These are phyloP conservation scores for Ochotona princeps DNA, from an alignment of 2,113 vertebrate genomes.

Conservation along the genomic window DNA sequence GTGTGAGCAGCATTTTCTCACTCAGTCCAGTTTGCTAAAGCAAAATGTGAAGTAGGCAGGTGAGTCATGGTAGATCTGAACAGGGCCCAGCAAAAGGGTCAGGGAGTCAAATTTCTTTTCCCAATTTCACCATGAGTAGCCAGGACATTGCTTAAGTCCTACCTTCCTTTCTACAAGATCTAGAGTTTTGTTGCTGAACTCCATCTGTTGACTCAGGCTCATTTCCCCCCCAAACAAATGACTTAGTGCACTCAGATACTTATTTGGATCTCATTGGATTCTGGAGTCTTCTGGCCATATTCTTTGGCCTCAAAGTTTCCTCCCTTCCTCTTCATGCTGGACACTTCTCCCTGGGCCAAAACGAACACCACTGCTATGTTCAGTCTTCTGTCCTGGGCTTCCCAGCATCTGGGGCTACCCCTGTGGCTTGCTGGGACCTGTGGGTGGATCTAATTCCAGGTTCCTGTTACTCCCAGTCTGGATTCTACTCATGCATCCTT, in stretches of 20 bases:
- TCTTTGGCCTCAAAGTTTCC: background rate
- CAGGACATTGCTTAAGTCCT: background rate
- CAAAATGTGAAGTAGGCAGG: no score
- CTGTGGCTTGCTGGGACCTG: background rate
- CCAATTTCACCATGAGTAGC: accelerated
- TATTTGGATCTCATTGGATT: background rate
- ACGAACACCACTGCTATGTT: no score
- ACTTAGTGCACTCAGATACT: no score
- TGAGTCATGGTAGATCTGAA: background rate
- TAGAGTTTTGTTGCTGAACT: background rate
- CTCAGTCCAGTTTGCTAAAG: background rate
- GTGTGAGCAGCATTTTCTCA: background rate
- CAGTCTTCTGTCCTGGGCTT: background rate
- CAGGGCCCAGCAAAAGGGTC: accelerated
- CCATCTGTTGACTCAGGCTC: background rate
- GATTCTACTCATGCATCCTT: background rate
- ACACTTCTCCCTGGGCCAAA: background rate
- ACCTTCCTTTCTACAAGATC: background rate
- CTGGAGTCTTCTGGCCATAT: background rate
- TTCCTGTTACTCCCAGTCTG: background rate
- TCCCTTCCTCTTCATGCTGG: no score
- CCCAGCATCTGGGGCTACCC: background rate
- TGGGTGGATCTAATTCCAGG: background rate
- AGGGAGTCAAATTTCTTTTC: background rate
- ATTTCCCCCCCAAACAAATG: background rate